Conservation (phyloP, 2,888 invertebrate genomes). For the Coenonympha arcania region DNA sequence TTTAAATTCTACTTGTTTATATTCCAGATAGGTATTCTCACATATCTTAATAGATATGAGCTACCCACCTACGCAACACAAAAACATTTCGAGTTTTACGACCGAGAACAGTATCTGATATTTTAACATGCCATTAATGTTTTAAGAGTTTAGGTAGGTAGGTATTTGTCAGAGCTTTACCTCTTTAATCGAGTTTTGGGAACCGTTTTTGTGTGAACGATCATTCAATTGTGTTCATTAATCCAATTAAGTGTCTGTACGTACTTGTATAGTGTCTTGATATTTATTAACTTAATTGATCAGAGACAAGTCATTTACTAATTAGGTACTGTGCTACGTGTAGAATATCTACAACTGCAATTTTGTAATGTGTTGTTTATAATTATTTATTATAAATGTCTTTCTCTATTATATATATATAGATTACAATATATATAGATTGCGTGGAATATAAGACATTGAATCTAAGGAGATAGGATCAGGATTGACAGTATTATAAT, state of each 20-base stretch:
- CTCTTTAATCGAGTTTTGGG: neutral
- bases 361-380: too few species aligned
- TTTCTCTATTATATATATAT: too few species aligned
- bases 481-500: too few species aligned
- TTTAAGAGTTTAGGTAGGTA: neutral
- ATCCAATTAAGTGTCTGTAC: neutral
- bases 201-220: slow-evolving; percentile 1
- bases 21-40: neutral
- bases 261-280: too few species aligned
- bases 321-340: too few species aligned
- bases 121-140: slow-evolving; percentile 2
- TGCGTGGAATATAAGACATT: too few species aligned
- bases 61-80: neutral
- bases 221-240: slow-evolving; percentile 3
- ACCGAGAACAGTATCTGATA: neutral
- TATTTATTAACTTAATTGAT: too few species aligned
- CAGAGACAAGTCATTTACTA: too few species aligned
- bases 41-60: neutral
- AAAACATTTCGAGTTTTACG: slow-evolving; percentile 1
- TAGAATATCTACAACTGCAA: too few species aligned
- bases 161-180: neutral
- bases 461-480: too few species aligned
- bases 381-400: too few species aligned
- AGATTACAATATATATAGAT: too few species aligned
- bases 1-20: neutral